Evolutionary conservation across 1,140 invertebrate species (phyloP).

Genomic region (Archegozetes longisetosus): DNA sequence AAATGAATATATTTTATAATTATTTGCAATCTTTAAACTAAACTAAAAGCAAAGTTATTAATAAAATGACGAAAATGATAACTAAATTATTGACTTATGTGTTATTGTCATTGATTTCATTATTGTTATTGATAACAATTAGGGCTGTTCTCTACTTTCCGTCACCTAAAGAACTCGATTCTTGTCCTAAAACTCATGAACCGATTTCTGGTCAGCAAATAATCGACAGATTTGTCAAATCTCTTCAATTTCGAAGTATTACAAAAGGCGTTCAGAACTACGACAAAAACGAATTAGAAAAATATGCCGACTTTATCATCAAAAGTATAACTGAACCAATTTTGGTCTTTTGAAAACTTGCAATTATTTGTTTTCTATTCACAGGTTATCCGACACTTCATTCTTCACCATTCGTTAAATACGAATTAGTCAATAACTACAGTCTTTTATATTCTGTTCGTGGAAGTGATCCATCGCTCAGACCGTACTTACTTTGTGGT

Average conservation of each 20-base stretch:
- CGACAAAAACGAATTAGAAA: constrained; percentile 16
- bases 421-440: constrained; percentile 33
- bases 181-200: constrained; percentile 2
- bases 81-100: too few species aligned
- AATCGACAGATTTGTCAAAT: constrained; percentile 17
- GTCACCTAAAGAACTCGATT: background rate
- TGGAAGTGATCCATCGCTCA: constrained; percentile 28
- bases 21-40: too few species aligned
- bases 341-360: background rate
- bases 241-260: constrained; percentile 22
- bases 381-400: constrained; percentile 7
- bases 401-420: constrained; percentile 1
- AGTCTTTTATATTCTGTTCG: constrained; percentile 36
- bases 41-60: too few species aligned
- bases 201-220: constrained; percentile 3
- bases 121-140: too few species aligned
- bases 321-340: constrained; percentile 10
- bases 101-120: too few species aligned
- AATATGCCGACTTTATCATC: constrained; percentile 7
- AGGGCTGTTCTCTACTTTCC: constrained; percentile 9
- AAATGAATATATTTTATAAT: too few species aligned
- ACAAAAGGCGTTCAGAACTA: constrained; percentile 17
- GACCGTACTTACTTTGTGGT: constrained; percentile 36
- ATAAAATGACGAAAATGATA: too few species aligned
- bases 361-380: background rate